A percentile compares a stretch with the other conserved stretches of the same genome.
Conservation (phyloP, 1,140 invertebrate species). For the Lepidurus arcticus region DNA sequence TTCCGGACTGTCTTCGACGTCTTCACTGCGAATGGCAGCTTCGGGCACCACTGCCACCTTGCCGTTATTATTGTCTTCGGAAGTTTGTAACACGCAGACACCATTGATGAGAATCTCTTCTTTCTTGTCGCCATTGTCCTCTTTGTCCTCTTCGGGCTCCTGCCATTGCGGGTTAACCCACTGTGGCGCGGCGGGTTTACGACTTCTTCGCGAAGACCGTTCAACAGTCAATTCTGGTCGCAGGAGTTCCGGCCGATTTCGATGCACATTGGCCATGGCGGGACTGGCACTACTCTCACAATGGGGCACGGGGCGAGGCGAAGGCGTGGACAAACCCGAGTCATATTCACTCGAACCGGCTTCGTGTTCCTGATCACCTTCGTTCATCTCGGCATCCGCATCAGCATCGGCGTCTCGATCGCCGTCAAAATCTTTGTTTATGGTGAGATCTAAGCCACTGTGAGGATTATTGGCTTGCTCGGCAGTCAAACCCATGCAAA, state of each 20-base stretch:
- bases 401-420: conserved; percentile 29
- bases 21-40: conserved; percentile 35
- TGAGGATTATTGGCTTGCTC: conserved; percentile 42
- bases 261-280: conserved; percentile 34
- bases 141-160: conserved; percentile 49
- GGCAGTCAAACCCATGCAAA: conserved; percentile 31
- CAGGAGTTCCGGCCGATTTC: conserved; percentile 33
- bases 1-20: conserved; percentile 36
- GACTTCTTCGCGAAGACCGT: conserved; percentile 51
- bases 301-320: conserved; percentile 46
- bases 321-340: not conserved
- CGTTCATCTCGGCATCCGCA: conserved; percentile 37
- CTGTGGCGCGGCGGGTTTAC: conserved; percentile 91
- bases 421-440: conserved; percentile 39
- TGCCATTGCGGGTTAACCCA: conserved; percentile 75
- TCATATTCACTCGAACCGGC: conserved; percentile 38
- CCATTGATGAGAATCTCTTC: conserved; percentile 80
- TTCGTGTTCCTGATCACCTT: conserved; percentile 39
- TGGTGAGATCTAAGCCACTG: conserved; percentile 45
- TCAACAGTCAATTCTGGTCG: conserved; percentile 40
- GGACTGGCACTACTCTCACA: conserved; percentile 46
- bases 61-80: conserved; percentile 37
- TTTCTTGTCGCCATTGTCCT: conserved; percentile 42
- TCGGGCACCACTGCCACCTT: conserved; percentile 33
- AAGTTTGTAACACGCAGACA: conserved; percentile 75